These are phyloP conservation scores for Macroramphosus scolopax DNA, from an alignment of 2,797 vertebrate species.

Conservation along the genomic window DNA sequence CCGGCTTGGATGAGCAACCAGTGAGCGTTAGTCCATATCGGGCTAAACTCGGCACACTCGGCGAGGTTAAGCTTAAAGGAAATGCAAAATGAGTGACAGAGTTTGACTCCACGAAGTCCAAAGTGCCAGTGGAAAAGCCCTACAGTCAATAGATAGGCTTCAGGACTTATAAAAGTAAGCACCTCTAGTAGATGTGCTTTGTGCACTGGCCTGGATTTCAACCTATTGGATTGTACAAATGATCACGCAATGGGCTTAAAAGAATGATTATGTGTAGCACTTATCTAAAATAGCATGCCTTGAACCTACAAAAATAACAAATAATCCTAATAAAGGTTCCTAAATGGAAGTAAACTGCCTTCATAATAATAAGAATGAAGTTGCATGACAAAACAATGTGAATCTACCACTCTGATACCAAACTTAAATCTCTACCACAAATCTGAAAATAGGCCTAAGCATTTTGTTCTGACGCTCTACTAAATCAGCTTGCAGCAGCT, in stretches of 20 bases:
- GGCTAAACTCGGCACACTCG: too few relatives aligned
- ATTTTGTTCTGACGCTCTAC: conserved; percentile 60
- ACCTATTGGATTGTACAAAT: conserved; percentile 37
- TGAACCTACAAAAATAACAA: too few relatives aligned
- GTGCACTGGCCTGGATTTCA: conserved; percentile 55
- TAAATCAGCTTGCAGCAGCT: conserved; percentile 63
- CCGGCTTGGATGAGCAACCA: too few relatives aligned
- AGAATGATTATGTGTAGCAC: conserved; percentile 17
- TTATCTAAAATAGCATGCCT: conserved; percentile 11
- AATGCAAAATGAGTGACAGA: too few relatives aligned
- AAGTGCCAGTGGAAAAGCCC: too few relatives aligned
- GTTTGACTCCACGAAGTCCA: too few relatives aligned
- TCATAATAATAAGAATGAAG: neutral
- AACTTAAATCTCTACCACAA: conserved; percentile 27
- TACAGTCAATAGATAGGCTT: conserved; percentile 41
- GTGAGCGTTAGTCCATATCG: too few relatives aligned
- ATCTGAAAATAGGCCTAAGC: conserved; percentile 45
- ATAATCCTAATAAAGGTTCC: too few relatives aligned
- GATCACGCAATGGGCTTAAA: conserved; percentile 40
- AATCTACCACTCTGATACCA: conserved; percentile 15
- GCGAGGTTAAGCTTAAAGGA: too few relatives aligned
- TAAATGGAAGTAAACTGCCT: too few relatives aligned
- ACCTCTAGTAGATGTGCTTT: conserved; percentile 45
- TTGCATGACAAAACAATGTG: conserved; percentile 10
- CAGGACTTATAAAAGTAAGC: conserved; percentile 25